Conservation (phyloP, 2,113 vertebrate genomes). For the Propithecus coquereli region DNA sequence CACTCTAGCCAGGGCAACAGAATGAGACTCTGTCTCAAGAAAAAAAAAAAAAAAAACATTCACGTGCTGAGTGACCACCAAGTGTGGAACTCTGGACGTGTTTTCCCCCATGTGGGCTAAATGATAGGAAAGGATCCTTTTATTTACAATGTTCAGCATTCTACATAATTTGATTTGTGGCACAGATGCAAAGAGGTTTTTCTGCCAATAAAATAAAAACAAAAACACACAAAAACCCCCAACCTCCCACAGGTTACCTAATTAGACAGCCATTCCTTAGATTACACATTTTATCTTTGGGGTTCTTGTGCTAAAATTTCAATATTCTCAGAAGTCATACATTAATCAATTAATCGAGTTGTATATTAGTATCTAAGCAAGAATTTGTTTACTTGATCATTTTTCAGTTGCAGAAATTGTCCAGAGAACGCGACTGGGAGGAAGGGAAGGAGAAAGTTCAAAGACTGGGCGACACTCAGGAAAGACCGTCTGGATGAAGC, state of each 20-base stretch:
- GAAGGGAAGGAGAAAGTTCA: not conserved
- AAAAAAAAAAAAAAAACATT: not conserved
- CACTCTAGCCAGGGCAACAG: too few species aligned
- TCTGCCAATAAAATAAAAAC: not conserved
- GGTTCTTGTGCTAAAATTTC: not conserved
- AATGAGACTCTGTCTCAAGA: too few species aligned
- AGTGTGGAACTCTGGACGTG: not conserved
- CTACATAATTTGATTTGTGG: not conserved
- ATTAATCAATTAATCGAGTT: not conserved
- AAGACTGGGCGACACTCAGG: not conserved
- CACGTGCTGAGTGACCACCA: not conserved
- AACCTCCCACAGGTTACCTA: not conserved
- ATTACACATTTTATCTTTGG: not conserved
- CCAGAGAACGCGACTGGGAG: not conserved
- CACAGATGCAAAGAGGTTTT: not conserved
- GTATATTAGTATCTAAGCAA: not conserved
- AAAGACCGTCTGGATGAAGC: not conserved
- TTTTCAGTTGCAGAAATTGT: not conserved
- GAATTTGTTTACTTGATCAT: not conserved
- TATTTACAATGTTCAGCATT: not conserved
- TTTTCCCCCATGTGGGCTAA: not conserved
- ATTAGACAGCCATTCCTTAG: not conserved
- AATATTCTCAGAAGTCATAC: not conserved
- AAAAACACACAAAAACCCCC: too few species aligned
- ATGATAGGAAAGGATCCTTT: not conserved